Evolutionary conservation across 2,113 vertebrate species (phyloP).

Genomic region (Geothlypis trichas): DNA sequence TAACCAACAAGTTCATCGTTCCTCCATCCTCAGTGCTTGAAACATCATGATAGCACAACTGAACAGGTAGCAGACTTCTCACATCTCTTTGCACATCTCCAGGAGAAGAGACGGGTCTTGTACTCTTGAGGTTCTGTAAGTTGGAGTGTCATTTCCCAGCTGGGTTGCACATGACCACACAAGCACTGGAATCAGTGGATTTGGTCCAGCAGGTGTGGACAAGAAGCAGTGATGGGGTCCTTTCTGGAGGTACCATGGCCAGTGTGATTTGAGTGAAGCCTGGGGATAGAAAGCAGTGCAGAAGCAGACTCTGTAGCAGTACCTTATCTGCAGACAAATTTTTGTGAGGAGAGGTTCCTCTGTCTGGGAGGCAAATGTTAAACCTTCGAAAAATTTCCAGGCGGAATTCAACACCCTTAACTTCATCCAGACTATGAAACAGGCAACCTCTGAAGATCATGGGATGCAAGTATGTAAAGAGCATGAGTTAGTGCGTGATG

Average conservation of each 20-base stretch:
- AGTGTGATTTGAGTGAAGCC: neutral
- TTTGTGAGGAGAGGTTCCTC: neutral
- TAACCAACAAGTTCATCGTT: neutral
- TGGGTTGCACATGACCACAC: fast-evolving
- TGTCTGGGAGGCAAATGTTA: neutral
- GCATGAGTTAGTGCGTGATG: neutral
- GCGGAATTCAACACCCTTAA: neutral
- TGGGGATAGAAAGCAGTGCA: neutral
- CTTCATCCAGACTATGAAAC: neutral
- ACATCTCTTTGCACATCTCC: neutral
- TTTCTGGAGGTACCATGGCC: neutral
- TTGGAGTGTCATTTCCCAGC: neutral
- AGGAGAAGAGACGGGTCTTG: neutral
- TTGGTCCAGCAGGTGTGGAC: neutral
- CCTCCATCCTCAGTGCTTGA: neutral
- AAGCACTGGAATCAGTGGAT: neutral
- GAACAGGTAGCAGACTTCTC: neutral
- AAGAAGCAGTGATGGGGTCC: neutral
- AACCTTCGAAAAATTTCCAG: neutral
- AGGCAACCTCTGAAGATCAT: neutral
- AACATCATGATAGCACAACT: neutral
- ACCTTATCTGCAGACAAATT: neutral
- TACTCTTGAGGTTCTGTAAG: neutral
- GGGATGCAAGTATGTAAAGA: neutral
- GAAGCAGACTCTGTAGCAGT: neutral